Base-by-base conservation (phyloP, 2,113 vertebrate species). In the Scartelaos histophorus region DNA sequence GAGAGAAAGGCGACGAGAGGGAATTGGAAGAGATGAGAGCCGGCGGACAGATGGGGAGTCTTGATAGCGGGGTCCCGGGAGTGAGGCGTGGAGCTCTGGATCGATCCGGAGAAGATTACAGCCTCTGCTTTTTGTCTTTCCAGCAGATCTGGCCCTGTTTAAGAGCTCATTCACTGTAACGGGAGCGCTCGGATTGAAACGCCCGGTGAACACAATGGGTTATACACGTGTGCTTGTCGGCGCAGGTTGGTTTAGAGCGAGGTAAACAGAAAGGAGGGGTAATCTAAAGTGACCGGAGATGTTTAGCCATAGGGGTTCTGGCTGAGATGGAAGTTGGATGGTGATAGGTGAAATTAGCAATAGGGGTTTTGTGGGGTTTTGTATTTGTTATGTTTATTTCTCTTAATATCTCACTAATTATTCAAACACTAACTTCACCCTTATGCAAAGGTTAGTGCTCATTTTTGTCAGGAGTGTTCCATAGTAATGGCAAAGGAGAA, bases 51-150 rank as follows among this genome's bases (percentile, higher is more conserved):
- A 92, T 91, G 84, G 92, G 92, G 89, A 90, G 82, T 89, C 91
- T 92, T 90, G 80, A 91, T 90, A 88, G 74, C 69, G 80, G 80
- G 81, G 87, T 88, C 92, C 90, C 91, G 69, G 60, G 88, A 92
- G 93, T 91, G 88, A 86, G 90, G 88, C 87, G 87, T 79, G 82
- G 81, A 86, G 68, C 81, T 84, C 78, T 75, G 16, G 89, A 92
- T 93, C 92, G 87, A 92, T 93, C 77, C 70, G 66, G 87, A 73
- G 84, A 83, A 91, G 88, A 92, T 93, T 93, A 92, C 90, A 82
- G 81, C 83, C 82, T 81, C 71, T 77, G 82, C 66, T 79, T 80
- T 58, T 70, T 76, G 64, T 71, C 78, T 78, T 53, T 24, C 56
- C 62, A 25, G 78, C 69, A 75, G 73, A 76, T 51, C 73, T 75